Evolutionary conservation across 2,888 invertebrate genomes (phyloP), one percentile per base, ranked within the genome.

Genomic region (Melanargia galathea): DNA sequence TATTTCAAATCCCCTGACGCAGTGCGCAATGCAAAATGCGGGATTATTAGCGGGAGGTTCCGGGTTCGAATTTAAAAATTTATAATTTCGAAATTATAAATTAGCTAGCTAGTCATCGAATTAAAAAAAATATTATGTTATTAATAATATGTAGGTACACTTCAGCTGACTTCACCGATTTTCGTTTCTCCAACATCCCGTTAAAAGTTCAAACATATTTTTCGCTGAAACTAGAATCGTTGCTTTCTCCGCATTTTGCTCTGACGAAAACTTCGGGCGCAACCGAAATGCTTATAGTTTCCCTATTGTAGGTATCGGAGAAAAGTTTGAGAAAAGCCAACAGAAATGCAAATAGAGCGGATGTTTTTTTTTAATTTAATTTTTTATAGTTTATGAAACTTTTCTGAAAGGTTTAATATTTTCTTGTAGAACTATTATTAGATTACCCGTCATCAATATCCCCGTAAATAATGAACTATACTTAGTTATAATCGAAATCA

Each of bases 211-310:
- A 10, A 33, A 30, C 16, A 16, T n/a, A 18, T 33, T 51, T 26
- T 51, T 20, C 10, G 20, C 20, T 20, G 7, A 52, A 35, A 13
- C 35, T 11, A 35, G 38, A 38, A 59, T 40, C 49, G 40, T 3
- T 49, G 49, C 38, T 49, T 26, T 57, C 33, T 33, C 18, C n/a
- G 26, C 24, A 30, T 20, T 33, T 30, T 57, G 20, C 16, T 57
- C 13, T 5, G 22, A 16, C 18, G 6, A 45, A 43, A 45, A 43
- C 30, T 57, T 57, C 20, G 43, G 30, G 43, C 43, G 56, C 56
- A 43, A 45, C 43, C 56, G 33, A 30, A 43, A 56, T 16, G 43
- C 56, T 30, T 26, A 26, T 56, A 56, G 43, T 56, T 56, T 56
- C 13, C 61, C 61, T 54, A 38, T 35, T 35, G 45, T 13, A 61